These are phyloP conservation scores for Pterophyllum scalare DNA, from an alignment of 2,113 vertebrate genomes.

Conservation along the genomic window DNA sequence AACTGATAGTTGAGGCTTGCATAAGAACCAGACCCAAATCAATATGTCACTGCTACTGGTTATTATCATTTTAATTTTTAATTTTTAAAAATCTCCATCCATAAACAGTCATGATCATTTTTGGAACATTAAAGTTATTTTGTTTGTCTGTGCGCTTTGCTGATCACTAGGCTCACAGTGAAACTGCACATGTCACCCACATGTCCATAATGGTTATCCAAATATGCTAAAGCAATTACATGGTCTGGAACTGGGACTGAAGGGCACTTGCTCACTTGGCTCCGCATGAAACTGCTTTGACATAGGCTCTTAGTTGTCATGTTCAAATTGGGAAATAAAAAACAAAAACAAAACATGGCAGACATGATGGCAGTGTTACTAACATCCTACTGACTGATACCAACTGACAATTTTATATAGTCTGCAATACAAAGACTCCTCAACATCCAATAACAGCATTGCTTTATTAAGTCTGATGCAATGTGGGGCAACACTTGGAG, in stretches of 20 bases:
- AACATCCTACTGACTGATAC: neutral
- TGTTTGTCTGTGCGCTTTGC: neutral
- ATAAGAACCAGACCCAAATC: neutral
- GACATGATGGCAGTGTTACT: neutral
- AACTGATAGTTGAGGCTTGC: neutral
- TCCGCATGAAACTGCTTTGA: constrained; percentile 22
- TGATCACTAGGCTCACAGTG: neutral
- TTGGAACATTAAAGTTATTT: neutral
- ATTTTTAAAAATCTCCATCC: neutral
- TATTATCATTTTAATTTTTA: neutral
- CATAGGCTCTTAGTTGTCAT: neutral
- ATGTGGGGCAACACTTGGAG: constrained; percentile 20
- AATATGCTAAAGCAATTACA: constrained; percentile 1
- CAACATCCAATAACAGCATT: neutral
- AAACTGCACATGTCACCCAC: neutral
- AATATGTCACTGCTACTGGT: neutral
- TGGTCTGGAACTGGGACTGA: neutral
- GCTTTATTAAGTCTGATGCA: constrained; percentile 47
- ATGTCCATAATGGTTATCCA: neutral
- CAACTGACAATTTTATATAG: neutral
- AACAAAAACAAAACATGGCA: neutral
- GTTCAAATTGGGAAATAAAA: constrained; percentile 3
- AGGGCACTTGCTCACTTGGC: neutral
- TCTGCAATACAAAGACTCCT: constrained; percentile 4
- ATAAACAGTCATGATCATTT: neutral